Evolutionary conservation across 2,888 invertebrate species (phyloP).

Genomic region (Yponomeuta malinellus): DNA sequence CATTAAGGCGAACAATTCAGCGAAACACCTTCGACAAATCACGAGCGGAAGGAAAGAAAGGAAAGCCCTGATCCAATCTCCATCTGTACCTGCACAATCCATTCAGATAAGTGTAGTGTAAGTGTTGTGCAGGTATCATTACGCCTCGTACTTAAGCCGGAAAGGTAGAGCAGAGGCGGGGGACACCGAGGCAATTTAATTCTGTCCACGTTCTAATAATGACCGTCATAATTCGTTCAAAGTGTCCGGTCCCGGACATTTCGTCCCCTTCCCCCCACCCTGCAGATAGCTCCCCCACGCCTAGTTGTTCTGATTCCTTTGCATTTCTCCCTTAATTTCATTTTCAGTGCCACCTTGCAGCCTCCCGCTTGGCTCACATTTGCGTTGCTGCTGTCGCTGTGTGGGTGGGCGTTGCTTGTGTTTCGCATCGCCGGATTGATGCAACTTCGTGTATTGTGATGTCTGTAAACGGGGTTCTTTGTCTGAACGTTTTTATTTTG

Average conservation of each 20-base stretch:
- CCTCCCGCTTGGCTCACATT: conserved; percentile 34
- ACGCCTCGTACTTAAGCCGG: conserved; percentile 67
- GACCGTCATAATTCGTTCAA: conserved; percentile 79
- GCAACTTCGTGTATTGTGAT: not conserved
- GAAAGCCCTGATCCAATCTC: not conserved
- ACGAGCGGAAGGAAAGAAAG: not conserved
- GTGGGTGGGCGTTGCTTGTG: conserved; percentile 10
- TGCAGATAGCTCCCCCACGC: conserved; percentile 29
- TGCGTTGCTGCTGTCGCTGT: conserved; percentile 30
- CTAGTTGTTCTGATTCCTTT: conserved; percentile 56
- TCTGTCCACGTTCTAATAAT: conserved; percentile 79
- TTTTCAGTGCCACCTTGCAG: conserved; percentile 73
- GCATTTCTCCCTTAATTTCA: conserved; percentile 72
- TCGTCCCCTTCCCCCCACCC: conserved; percentile 45
- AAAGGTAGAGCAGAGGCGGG: conserved; percentile 42
- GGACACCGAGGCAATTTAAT: conserved; percentile 75
- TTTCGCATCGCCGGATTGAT: not conserved
- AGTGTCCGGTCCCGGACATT: conserved; percentile 76
- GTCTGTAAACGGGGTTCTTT: not conserved
- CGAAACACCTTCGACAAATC: not conserved
- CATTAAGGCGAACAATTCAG: conserved; percentile 1
- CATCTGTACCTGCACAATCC: not conserved
- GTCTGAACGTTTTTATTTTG: not conserved
- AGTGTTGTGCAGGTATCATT: conserved; percentile 72
- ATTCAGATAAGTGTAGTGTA: conserved; percentile 14